Evolutionary conservation across 2,888 invertebrate genomes (phyloP), one percentile per base, ranked within the genome.

Genomic region (Troides oblongomaculatus): DNA sequence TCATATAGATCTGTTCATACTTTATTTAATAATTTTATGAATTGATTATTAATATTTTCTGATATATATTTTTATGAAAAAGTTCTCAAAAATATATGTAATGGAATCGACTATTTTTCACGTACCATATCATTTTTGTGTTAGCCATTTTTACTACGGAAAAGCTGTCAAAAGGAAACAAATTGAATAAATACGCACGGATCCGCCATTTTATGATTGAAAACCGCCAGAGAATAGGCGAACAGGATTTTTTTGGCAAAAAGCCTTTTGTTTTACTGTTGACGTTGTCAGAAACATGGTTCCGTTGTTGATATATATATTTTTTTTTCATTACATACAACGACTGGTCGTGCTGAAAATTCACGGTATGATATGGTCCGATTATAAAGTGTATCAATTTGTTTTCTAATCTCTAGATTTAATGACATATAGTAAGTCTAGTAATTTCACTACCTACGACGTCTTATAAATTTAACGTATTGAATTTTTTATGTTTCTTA

Each of bases 131-230:
- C 6, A 53, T 53, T 7, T 53, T 53, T 53, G 7, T 53, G n/a
- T 53, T 53, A 53, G 7, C 18, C 53, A n/a, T 53, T 53, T 53
- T 53, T 53, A 10, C 53, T 53, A 53, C 53, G 53, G 53, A 53
- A 53, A 53, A 70, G 64, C 62, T 66, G 69, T 61, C 61, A 39
- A n/a, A 1, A 39, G 6, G 36, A n/a, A n/a, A 61, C 39, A 61
- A 61, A 39, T 61, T n/a, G 39, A 61, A 62, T 46, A 62, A 50
- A 43, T 62, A 46, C 46, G 46, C 10, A 23, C 25, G 43, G 58
- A 39, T 65, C 50, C 60, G 53, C 61, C 60, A 61, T 66, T 66
- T 61, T 23, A 46, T 56, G 60, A 60, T 53, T 46, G 50, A 59
- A 66, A 61, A 5, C 61, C 66, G 53, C 66, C 60, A 5, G 61